These are phyloP conservation scores for Schizothorax lantsangensis DNA, from an alignment of 2,797 vertebrate genomes.

Conservation along the genomic window DNA sequence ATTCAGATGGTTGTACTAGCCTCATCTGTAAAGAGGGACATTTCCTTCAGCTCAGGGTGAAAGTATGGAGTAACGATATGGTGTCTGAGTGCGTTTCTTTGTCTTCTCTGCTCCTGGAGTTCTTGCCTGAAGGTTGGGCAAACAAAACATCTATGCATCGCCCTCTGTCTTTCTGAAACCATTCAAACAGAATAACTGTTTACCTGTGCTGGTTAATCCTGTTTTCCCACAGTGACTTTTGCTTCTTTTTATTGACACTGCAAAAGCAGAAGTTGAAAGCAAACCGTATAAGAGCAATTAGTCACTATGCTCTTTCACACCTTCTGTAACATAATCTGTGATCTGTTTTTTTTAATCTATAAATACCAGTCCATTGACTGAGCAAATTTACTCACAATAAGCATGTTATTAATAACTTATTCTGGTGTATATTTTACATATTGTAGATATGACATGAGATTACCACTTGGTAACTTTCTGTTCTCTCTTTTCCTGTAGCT, in stretches of 20 bases:
- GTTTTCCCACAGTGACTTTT: slow-evolving; percentile 75
- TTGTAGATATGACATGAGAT: neutral
- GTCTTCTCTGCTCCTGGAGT: slow-evolving; percentile 40
- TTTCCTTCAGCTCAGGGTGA: slow-evolving; percentile 48
- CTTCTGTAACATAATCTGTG: neutral
- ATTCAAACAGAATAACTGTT: neutral
- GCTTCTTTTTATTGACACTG: slow-evolving; percentile 50
- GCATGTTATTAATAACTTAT: neutral
- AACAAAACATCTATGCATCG: slow-evolving; percentile 6
- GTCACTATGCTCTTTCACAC: neutral
- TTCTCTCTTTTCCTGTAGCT: slow-evolving; percentile 26
- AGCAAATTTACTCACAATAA: neutral
- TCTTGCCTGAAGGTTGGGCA: slow-evolving; percentile 33
- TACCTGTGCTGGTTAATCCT: slow-evolving; percentile 83
- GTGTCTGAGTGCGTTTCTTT: slow-evolving; percentile 32
- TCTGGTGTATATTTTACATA: neutral
- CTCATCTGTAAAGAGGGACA: slow-evolving; percentile 18
- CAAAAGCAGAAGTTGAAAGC: slow-evolving; percentile 49
- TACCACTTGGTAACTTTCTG: slow-evolving; percentile 71
- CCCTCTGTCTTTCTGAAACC: neutral
- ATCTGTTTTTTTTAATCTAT: neutral
- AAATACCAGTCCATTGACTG: neutral
- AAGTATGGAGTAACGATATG: slow-evolving; percentile 51
- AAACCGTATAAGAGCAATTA: slow-evolving; percentile 18
- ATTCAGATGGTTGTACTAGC: neutral